phyloP scores from a whole-genome alignment of 2,888 invertebrate species.

The Caenorhabditis sp. region DNA sequence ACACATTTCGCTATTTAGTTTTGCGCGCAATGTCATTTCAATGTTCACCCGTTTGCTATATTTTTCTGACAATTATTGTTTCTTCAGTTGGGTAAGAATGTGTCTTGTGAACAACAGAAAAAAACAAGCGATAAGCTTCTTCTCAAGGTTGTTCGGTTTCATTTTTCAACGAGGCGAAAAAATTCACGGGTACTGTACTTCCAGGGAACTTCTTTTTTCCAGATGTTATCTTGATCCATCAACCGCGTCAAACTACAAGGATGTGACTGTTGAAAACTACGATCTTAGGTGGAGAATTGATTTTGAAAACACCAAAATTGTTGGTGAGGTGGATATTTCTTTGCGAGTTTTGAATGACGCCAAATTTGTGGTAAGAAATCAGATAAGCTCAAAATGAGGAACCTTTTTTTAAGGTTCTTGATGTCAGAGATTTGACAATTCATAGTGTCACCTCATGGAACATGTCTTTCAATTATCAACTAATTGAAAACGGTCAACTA shows the following conservation, averaged over 20 bases:
- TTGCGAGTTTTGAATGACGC: neutral
- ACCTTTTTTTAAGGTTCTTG: neutral
- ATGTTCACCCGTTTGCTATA: neutral
- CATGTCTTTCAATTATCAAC: neutral
- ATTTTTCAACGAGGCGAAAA: no score
- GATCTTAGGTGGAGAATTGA: neutral
- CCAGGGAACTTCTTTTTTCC: no score
- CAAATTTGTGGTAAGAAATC: neutral
- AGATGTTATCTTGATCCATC: neutral
- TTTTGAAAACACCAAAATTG: neutral
- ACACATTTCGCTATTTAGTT: neutral
- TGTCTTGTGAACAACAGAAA: no score
- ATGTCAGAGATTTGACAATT: neutral
- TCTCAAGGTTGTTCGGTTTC: no score
- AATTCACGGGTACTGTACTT: no score
- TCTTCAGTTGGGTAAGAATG: no score
- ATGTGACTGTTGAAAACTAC: neutral
- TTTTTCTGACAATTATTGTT: neutral
- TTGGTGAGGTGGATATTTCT: neutral
- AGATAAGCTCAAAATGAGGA: neutral
- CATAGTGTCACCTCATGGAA: neutral
- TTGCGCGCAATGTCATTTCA: neutral
- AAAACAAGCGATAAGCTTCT: no score
- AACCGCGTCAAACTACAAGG: neutral
- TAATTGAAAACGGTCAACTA: neutral